These are phyloP conservation scores for Scaptomyza graminum DNA, from an alignment of 1,140 invertebrate species.

Conservation along the genomic window DNA sequence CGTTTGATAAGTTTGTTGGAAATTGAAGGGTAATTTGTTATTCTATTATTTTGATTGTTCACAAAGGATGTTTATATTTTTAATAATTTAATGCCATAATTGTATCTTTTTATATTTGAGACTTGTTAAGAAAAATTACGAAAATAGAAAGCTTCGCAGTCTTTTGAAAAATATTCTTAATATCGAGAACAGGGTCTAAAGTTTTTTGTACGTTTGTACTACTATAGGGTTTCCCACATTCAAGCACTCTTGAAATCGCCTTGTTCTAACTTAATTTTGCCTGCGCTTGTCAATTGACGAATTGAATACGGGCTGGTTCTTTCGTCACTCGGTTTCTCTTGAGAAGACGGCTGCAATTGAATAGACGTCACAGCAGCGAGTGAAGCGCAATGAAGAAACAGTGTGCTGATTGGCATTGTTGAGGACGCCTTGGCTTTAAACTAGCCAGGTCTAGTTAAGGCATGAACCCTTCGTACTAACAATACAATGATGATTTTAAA, in stretches of 20 bases:
- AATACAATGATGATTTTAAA: neutral
- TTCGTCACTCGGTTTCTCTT: constrained; percentile 66
- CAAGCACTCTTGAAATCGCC: neutral
- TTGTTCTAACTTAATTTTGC: constrained; percentile 4
- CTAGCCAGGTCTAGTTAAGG: constrained; percentile 14
- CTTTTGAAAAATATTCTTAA: too few relatives aligned
- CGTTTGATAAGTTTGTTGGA: too few relatives aligned
- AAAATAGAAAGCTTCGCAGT: too few relatives aligned
- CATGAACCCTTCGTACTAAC: constrained; percentile 20
- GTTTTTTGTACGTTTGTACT: too few relatives aligned
- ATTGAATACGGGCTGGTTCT: constrained; percentile 32
- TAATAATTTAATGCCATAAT: too few relatives aligned
- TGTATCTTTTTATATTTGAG: too few relatives aligned
- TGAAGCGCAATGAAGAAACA: constrained; percentile 37
- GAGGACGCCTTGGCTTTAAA: constrained; percentile 36
- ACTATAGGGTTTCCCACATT: neutral
- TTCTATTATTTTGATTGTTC: too few relatives aligned
- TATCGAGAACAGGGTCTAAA: too few relatives aligned
- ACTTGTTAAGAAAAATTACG: too few relatives aligned
- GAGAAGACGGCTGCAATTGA: constrained; percentile 49
- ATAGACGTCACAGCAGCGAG: constrained; percentile 61
- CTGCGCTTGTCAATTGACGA: constrained; percentile 58
- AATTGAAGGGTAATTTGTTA: too few relatives aligned
- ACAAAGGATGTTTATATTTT: too few relatives aligned
- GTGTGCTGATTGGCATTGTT: constrained; percentile 46